These are phyloP conservation scores for Myodes glareolus DNA, from an alignment of 2,113 vertebrate genomes.

Conservation along the genomic window DNA sequence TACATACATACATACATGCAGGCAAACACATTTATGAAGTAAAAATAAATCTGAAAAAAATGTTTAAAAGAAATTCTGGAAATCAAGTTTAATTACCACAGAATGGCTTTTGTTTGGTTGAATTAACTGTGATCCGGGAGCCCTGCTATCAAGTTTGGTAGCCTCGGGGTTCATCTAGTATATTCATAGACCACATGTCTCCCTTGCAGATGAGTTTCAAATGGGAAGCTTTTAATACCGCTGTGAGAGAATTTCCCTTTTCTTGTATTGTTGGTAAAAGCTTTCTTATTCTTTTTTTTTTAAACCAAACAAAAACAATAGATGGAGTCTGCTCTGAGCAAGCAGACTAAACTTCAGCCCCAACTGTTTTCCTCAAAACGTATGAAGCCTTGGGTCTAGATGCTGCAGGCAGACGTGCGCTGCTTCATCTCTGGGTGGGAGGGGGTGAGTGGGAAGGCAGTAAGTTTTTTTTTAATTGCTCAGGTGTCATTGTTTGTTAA, in stretches of 20 bases:
- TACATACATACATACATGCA: neutral
- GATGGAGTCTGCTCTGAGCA: neutral
- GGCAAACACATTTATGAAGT: neutral
- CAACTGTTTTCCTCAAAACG: neutral
- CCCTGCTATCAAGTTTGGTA: constrained; percentile 10
- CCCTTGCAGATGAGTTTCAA: constrained; percentile 25
- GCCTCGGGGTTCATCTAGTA: constrained; percentile 20
- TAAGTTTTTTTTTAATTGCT: constrained; percentile 27
- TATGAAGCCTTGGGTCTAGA: neutral
- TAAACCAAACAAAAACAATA: neutral
- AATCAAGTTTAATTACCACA: constrained; percentile 59
- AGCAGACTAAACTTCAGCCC: neutral
- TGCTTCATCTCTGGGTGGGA: neutral
- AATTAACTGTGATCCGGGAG: constrained; percentile 77
- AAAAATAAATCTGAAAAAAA: neutral
- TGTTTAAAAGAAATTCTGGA: neutral
- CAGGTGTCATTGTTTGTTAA: constrained; percentile 45
- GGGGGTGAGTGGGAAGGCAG: neutral
- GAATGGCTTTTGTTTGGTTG: constrained; percentile 52
- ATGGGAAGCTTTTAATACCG: neutral
- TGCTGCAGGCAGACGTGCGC: neutral
- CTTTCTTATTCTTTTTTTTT: neutral
- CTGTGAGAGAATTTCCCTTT: neutral
- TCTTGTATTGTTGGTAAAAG: neutral
- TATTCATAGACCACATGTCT: neutral